A percentile compares a stretch with the other conserved stretches of the same genome.
phyloP scores from a whole-genome alignment of 37 sponge, comb jelly and placozoan genomes.

The Theonella swinhoei region DNA sequence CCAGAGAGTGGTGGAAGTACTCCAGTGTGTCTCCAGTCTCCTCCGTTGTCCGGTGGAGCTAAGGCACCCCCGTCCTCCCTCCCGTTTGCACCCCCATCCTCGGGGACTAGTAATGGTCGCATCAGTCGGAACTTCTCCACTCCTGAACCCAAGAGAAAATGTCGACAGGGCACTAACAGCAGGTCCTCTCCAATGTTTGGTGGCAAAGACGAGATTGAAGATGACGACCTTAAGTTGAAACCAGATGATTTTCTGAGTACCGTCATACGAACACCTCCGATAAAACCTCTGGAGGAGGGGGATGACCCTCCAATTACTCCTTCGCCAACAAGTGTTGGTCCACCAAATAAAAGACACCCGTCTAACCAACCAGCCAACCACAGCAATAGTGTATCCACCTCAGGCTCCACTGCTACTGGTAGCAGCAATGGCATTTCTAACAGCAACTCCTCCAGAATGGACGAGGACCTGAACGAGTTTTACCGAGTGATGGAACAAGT shows the following conservation, averaged over 20 bases:
- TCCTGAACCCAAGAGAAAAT: conserved; percentile 2
- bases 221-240: conserved; percentile 42
- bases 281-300: conserved; percentile 57
- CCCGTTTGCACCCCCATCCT: neutral
- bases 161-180: neutral
- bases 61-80: conserved; percentile 3
- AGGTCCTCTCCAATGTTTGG: neutral
- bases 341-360: neutral
- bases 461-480: conserved; percentile 58
- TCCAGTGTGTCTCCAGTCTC: neutral
- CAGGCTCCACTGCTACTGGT: neutral
- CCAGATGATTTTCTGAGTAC: conserved; percentile 40
- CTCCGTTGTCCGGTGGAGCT: neutral
- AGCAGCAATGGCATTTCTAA: neutral
- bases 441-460: neutral
- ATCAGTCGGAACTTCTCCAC: neutral
- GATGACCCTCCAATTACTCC: conserved; percentile 7
- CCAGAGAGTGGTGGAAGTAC: neutral
- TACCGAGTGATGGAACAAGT: conserved; percentile 58
- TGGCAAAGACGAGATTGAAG: no score
- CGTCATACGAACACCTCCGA: conserved; percentile 50
- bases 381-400: neutral
- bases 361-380: neutral
- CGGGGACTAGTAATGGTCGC: neutral
- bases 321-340: neutral